A percentile compares a stretch with the other conserved stretches of the same genome.
These are phyloP conservation scores for Micropoecilia bifurca DNA, from an alignment of 2,797 vertebrate genomes.

Conservation along the genomic window DNA sequence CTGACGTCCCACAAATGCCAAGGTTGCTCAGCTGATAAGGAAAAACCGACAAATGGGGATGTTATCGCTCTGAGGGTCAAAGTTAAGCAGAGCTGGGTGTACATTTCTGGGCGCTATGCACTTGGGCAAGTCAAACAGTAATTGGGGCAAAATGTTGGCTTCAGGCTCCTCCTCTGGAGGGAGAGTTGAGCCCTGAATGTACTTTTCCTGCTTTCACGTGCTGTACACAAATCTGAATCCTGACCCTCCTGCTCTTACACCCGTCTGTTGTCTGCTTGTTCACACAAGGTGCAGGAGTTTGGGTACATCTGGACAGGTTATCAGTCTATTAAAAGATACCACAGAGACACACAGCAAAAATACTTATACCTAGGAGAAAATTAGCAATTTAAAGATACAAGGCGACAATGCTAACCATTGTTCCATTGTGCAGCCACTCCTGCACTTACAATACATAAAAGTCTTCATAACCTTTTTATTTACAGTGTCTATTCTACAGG, in stretches of 20 bases:
- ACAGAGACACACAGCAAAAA: neutral
- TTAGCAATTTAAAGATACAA: neutral
- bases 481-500: no score
- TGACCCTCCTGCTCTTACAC: neutral
- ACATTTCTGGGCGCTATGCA: conserved; percentile 13
- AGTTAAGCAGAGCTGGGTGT: conserved; percentile 20
- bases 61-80: conserved; percentile 30
- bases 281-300: neutral
- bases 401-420: neutral
- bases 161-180: conserved; percentile 50
- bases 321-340: neutral
- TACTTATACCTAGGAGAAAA: neutral
- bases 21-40: neutral
- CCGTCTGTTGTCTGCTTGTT: neutral
- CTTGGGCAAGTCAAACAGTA: conserved; percentile 20
- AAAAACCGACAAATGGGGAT: neutral
- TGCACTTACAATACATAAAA: neutral
- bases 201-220: neutral
- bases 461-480: no score
- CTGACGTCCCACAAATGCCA: neutral
- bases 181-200: neutral
- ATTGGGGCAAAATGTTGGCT: neutral
- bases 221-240: neutral
- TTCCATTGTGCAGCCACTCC: neutral
- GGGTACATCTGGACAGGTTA: neutral